Percentiles rank a stretch among this genome's conserved stretches.
phyloP scores from a whole-genome alignment of 2,797 vertebrate genomes.

The Netta rufina region DNA sequence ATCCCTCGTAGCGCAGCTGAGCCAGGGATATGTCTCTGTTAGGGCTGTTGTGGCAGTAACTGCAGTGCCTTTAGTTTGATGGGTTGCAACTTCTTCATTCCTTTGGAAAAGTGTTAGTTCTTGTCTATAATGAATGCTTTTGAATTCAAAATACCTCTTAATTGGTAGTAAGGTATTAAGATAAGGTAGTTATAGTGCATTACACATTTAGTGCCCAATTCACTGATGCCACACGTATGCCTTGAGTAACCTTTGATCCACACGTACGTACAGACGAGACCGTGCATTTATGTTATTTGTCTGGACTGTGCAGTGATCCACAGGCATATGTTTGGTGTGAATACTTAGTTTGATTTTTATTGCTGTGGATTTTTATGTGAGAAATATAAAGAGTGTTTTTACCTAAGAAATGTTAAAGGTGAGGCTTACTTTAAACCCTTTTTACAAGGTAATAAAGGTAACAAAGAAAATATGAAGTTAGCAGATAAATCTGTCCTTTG shows the following conservation, averaged over 20 bases:
- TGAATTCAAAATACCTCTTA: background rate
- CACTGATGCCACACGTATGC: accelerated
- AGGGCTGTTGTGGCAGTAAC: background rate
- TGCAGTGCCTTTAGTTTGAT: accelerated
- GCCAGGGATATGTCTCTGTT: too few species aligned
- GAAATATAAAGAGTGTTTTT: accelerated
- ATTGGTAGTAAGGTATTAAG: background rate
- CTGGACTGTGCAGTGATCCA: background rate
- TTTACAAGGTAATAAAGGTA: background rate
- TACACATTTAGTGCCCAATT: accelerated
- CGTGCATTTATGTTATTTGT: background rate
- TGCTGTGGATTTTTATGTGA: accelerated
- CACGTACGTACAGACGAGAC: accelerated
- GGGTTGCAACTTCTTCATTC: background rate
- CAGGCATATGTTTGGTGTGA: background rate
- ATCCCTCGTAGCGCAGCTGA: accelerated
- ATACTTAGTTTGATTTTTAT: background rate
- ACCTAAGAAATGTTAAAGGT: background rate
- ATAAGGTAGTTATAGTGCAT: accelerated
- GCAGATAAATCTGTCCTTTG: background rate
- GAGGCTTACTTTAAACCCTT: background rate
- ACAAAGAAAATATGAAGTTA: background rate
- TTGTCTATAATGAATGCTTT: background rate
- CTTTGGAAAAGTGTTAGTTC: background rate
- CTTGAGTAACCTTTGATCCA: background rate